Conservation (phyloP, 2,113 vertebrate genomes). For the Lagopus muta region DNA sequence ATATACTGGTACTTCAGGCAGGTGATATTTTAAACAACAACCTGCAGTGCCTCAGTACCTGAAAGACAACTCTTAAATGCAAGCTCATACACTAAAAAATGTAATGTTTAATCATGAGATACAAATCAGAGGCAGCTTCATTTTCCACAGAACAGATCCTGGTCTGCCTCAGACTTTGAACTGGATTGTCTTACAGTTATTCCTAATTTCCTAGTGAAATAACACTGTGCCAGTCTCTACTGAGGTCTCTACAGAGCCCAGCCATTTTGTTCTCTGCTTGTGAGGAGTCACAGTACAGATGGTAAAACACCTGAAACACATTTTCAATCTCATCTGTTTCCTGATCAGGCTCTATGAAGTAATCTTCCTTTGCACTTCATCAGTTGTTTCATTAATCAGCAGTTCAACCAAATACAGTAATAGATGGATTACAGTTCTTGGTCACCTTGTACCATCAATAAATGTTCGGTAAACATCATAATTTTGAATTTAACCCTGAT, state of each 20-base stretch:
- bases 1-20: background rate
- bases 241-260: background rate
- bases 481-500: background rate
- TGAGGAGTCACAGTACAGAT: background rate
- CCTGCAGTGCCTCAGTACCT: background rate
- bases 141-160: background rate
- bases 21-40: too few relatives aligned
- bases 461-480: background rate
- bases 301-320: background rate
- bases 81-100: background rate
- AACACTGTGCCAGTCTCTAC: background rate
- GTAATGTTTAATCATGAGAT: background rate
- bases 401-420: background rate
- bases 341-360: background rate
- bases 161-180: background rate
- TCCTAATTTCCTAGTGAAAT: background rate
- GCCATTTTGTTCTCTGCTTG: background rate
- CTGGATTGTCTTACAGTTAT: background rate
- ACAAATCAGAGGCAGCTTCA: background rate
- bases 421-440: background rate
- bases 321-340: background rate
- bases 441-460: background rate
- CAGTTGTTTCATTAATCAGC: background rate
- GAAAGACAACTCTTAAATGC: background rate
- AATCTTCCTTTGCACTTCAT: background rate